Base-by-base conservation (phyloP, 2,113 vertebrate genomes). In the Tachysurus fulvidraco region DNA sequence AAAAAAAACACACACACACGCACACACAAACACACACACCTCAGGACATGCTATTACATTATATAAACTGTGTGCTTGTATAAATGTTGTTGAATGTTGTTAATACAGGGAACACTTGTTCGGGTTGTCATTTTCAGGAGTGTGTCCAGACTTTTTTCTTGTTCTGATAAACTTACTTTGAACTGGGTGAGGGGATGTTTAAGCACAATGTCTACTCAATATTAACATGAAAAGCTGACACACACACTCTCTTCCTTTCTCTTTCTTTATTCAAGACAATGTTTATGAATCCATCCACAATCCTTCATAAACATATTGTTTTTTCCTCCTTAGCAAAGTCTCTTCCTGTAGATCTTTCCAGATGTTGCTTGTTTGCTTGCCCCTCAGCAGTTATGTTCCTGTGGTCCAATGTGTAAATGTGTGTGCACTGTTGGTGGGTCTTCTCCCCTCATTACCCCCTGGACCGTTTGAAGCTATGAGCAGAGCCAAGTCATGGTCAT, bases 401-500 rank as follows among this genome's bases (percentile, higher is more conserved):
- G 57, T 83, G 57, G 36, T n/a, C 30, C 50, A 16, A 5, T 64
- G 55, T 79, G 25, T 50, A 3, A 36, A 19, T 36, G 74, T 60
- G 30, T 28, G 41, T 79, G 36, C 83, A 28, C 23, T 52, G 74
- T 28, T 79, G 71, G 57, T 62, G 71, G 55, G 65, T 89, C 50
- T 64, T 59, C 69, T 76, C 80, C 25, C 25, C n/a, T 54, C 41
- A 8, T 76, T 64, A 83, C 83, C 83, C 83, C 41, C 83, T 36
- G 67, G 79, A 25, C 41, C 30, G 67, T 54, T 69, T 9, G 36
- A 81, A 76, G 55, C 60, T 36, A 19, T 28, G 65, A 36, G 84
- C 55, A 55, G 85, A 87, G 88, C 84, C 86, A 83, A 85, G 83
- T 44, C 73, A 83, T 78, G 46, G 62, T 84, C 57, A 30, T 59